Evolutionary conservation across 2,888 invertebrate genomes (phyloP).

Genomic region (Heterodera filipjevi): DNA sequence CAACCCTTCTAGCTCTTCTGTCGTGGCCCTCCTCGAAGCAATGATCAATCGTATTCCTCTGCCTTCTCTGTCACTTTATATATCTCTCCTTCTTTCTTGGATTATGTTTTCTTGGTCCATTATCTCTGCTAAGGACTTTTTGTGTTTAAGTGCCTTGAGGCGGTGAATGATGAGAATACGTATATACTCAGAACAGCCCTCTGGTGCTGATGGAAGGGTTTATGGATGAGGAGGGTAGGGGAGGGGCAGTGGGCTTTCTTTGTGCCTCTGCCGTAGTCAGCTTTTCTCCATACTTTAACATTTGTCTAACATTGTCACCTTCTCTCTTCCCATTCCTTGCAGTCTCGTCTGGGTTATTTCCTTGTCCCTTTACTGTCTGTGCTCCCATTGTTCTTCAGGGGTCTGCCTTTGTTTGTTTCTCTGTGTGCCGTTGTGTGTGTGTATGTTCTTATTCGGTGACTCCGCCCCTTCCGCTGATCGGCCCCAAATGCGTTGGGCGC

Average conservation of each 20-base stretch:
- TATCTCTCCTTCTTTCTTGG: not conserved
- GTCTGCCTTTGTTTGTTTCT: not conserved
- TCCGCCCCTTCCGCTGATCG: conserved; percentile 10
- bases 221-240: not conserved
- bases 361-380: conserved; percentile 3
- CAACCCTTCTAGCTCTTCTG: not conserved
- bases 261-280: not conserved
- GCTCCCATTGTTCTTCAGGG: not conserved
- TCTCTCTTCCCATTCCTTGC: not conserved
- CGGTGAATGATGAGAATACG: not conserved
- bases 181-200: not conserved
- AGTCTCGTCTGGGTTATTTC: not conserved
- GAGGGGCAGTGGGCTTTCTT: not conserved
- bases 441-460: not conserved
- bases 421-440: not conserved
- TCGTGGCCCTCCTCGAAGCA: not conserved
- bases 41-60: not conserved
- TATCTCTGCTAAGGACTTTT: not conserved
- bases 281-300: not conserved
- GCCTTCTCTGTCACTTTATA: not conserved
- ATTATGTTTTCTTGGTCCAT: not conserved
- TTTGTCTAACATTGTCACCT: not conserved
- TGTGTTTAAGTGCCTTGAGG: not conserved
- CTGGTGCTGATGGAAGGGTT: not conserved
- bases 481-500: conserved; percentile 12